phyloP scores from a whole-genome alignment of 2,113 vertebrate species.

The Noctilio leporinus region DNA sequence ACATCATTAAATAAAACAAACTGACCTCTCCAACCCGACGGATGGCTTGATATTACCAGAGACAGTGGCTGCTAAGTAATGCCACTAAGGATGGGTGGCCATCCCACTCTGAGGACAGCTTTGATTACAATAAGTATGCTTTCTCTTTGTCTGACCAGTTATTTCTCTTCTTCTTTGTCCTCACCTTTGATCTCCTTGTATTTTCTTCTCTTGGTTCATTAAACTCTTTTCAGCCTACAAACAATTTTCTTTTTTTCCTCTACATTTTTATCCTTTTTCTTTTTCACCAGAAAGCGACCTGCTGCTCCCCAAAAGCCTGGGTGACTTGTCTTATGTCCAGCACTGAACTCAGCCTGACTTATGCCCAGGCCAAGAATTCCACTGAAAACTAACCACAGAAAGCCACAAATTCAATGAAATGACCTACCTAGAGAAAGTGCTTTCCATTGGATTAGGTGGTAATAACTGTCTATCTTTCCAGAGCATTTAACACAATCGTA shows the following conservation, averaged over 20 bases:
- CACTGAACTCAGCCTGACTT: neutral
- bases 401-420: neutral
- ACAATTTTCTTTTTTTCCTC: neutral
- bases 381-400: neutral
- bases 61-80: fast-evolving
- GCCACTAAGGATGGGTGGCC: neutral
- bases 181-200: neutral
- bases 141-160: neutral
- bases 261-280: neutral
- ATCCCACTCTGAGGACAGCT: neutral
- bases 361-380: neutral
- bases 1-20: neutral
- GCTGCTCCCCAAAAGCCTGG: neutral
- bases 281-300: neutral
- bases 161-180: neutral
- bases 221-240: neutral
- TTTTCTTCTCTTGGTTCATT: neutral
- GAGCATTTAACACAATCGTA: neutral
- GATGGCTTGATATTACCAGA: neutral
- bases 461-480: neutral
- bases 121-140: neutral
- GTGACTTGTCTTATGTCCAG: neutral
- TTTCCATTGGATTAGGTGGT: neutral
- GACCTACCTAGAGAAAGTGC: neutral
- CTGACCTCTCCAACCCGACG: neutral